Evolutionary conservation across 2,113 vertebrate species (phyloP), one percentile per base, ranked within the genome.

Genomic region (Smithornis capensis): DNA sequence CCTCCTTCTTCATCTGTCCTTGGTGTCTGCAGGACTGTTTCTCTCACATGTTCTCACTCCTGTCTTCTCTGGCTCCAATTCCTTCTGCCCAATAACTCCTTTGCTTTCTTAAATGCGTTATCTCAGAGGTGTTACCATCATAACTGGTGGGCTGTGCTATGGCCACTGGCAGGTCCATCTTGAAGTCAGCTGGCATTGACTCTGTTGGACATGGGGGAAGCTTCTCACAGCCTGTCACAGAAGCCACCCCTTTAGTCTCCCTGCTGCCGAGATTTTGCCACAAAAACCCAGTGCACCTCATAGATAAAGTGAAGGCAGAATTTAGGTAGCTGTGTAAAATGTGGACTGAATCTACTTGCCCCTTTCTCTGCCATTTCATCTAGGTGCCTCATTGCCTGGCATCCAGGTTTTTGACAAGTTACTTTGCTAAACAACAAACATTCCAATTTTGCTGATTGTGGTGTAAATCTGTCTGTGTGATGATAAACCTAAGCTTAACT

Each of bases 131-230:
- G 9, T 6, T 35, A 55, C 31, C 29, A 31, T n/a, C 13, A 25
- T 21, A 40, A 12, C 19, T 24, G 19, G 18, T 42, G 42, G 35
- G 4, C 31, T 64, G 49, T 63, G 24, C 29, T 40, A 2, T 21
- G 65, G 35, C 24, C 25, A 31, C 4, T 22, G 67, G 14, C 12
- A 22, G 7, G 16, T 56, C 29, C 25, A 7, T 18, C 40, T 4
- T 6, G n/a, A 9, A 79, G 24, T 31, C 21, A 29, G 49, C 47
- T 56, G 24, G 21, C 29, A 10, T 18, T 64, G 29, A 24, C 25
- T 42, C 0, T 40, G 1, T 3, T 56, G 29, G 31, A 31, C 57
- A 64, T 3, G 5, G 7, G 13, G 21, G 9, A 47, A 56, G 8
- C 6, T 63, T 79, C 49, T 79, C 40, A 10, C 12, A 79, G 40